phyloP scores from a whole-genome alignment of 2,797 vertebrate genomes.

The Sciaenops ocellatus region DNA sequence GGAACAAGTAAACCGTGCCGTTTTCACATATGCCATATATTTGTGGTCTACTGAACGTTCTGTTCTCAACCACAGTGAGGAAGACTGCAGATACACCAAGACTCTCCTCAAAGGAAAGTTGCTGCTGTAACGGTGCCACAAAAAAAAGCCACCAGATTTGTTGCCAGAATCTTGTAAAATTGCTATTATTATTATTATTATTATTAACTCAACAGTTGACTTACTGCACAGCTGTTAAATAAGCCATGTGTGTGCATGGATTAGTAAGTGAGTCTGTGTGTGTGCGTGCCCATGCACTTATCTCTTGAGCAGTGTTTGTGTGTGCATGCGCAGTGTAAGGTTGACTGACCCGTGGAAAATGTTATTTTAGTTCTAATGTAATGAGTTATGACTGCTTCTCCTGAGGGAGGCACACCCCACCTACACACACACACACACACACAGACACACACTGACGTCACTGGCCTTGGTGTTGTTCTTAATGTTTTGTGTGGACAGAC shows the following conservation, averaged over 20 bases:
- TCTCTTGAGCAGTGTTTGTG: too few relatives aligned
- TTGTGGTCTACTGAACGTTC: background rate
- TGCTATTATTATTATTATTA: background rate
- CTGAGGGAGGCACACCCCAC: conserved; percentile 67
- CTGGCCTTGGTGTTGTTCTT: conserved; percentile 46
- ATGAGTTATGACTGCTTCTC: conserved; percentile 79
- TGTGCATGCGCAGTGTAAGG: conserved; percentile 32
- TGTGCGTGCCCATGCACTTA: background rate
- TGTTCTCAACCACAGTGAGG: background rate
- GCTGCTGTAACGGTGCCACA: background rate
- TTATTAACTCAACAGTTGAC: background rate
- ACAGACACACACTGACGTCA: conserved; percentile 51
- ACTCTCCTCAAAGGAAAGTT: background rate
- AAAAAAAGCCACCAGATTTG: background rate
- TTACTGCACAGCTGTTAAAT: conserved; percentile 8
- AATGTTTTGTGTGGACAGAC: conserved; percentile 58
- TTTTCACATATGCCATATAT: conserved; percentile 3
- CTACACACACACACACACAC: conserved; percentile 41
- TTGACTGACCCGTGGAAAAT: conserved; percentile 69
- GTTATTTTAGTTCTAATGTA: conserved; percentile 71
- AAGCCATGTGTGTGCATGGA: background rate
- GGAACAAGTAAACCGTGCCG: background rate
- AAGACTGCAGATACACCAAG: background rate
- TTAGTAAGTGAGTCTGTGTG: background rate
- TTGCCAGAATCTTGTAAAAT: background rate